phyloP scores from a whole-genome alignment of 2,888 invertebrate species.

The Heliconius cydno region DNA sequence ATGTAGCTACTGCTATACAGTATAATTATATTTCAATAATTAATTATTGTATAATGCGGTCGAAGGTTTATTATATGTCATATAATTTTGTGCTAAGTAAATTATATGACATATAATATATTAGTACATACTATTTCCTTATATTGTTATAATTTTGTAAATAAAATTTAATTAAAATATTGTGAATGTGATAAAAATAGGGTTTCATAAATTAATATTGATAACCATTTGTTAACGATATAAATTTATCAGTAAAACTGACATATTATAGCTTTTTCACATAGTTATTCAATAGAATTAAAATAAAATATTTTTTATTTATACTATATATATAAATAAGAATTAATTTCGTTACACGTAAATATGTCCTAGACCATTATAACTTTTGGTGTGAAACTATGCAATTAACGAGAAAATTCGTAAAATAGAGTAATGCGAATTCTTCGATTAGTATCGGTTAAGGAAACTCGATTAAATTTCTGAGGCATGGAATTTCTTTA shows the following conservation, averaged over 20 bases:
- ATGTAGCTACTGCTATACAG: no score
- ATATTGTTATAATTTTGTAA: background rate
- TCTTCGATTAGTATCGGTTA: background rate
- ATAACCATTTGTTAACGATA: no score
- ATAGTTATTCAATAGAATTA: no score
- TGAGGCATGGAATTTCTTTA: background rate
- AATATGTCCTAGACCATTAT: background rate
- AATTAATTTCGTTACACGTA: background rate
- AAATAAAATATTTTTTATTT: no score
- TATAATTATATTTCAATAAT: no score
- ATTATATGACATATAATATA: no score
- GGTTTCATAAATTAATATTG: no score
- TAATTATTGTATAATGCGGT: background rate
- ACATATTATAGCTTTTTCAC: no score
- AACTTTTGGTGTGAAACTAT: conserved; percentile 8
- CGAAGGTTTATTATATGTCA: background rate
- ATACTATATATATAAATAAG: background rate
- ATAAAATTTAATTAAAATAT: no score
- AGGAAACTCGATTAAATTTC: background rate
- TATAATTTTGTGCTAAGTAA: background rate
- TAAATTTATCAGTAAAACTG: no score
- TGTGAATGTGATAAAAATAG: no score
- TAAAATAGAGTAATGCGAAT: background rate
- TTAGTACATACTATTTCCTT: background rate
- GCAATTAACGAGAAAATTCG: background rate